Evolutionary conservation across 2,888 invertebrate species (phyloP).

Genomic region (Agrotis ipsilon): DNA sequence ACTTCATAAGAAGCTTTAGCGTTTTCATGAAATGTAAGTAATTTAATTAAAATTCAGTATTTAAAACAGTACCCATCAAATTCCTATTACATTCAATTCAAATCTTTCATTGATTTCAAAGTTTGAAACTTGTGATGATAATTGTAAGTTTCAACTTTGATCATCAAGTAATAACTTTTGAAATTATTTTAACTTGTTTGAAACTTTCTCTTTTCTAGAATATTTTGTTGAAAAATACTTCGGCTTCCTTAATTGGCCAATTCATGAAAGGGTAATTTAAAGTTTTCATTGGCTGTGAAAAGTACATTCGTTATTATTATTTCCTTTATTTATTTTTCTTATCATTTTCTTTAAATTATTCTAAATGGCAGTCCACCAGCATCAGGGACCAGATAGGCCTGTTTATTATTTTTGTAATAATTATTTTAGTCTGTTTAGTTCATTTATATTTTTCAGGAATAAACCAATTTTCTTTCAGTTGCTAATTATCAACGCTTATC

Average conservation of each 20-base stretch:
- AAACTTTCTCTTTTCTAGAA: not conserved
- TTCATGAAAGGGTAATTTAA: conserved; percentile 5
- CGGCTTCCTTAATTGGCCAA: not conserved
- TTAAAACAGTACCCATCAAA: not conserved
- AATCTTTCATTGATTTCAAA: not conserved
- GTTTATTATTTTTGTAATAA: not conserved
- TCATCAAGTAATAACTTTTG: conserved; percentile 3
- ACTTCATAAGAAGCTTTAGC: not conserved
- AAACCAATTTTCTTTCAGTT: not conserved
- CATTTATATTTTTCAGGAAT: not conserved
- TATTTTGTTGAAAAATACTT: not conserved
- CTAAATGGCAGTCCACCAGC: too few relatives aligned
- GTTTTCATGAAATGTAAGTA: not conserved
- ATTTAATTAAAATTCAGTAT: not conserved
- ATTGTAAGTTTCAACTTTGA: not conserved
- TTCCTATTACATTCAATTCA: not conserved
- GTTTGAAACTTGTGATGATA: not conserved
- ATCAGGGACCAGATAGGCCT: too few relatives aligned
- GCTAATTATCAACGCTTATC: not conserved
- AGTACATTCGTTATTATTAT: not conserved
- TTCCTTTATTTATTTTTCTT: too few relatives aligned
- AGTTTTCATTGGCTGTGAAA: not conserved
- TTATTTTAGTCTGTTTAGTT: not conserved
- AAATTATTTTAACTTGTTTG: conserved; percentile 2
- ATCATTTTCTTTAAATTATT: too few relatives aligned